phyloP scores from a whole-genome alignment of 1,140 invertebrate species.

The Procambarus virginalis region DNA sequence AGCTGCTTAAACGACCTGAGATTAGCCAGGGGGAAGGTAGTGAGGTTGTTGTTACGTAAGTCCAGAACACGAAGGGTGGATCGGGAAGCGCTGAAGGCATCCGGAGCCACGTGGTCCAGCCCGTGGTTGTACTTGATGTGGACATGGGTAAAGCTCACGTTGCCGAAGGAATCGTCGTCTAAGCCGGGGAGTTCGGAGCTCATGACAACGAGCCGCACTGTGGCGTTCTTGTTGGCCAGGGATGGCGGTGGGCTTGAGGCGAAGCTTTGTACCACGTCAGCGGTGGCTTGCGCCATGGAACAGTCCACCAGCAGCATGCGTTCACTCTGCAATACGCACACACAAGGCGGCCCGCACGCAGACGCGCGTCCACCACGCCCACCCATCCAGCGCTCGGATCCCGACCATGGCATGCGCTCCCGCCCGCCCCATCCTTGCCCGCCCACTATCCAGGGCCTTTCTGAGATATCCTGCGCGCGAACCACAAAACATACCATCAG shows the following conservation, averaged over 20 bases:
- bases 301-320: background rate
- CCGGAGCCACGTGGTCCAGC: background rate
- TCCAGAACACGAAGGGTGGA: conserved; percentile 13
- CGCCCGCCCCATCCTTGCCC: background rate
- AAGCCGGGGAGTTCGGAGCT: conserved; percentile 15
- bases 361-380: conserved; percentile 15
- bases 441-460: background rate
- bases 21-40: background rate
- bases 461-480: background rate
- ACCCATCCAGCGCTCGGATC: background rate
- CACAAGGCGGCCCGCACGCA: background rate
- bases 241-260: background rate
- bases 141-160: conserved; percentile 5
- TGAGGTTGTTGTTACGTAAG: background rate
- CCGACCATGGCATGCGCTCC: background rate
- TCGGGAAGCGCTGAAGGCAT: background rate
- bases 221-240: too few species aligned
- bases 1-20: background rate
- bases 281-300: background rate
- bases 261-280: background rate
- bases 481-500: background rate
- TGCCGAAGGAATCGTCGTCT: background rate
- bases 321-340: background rate
- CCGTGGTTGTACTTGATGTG: conserved; percentile 37
- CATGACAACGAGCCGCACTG: conserved; percentile 8